phyloP scores from a whole-genome alignment of 2,113 vertebrate species.

The Gila orcuttii region DNA sequence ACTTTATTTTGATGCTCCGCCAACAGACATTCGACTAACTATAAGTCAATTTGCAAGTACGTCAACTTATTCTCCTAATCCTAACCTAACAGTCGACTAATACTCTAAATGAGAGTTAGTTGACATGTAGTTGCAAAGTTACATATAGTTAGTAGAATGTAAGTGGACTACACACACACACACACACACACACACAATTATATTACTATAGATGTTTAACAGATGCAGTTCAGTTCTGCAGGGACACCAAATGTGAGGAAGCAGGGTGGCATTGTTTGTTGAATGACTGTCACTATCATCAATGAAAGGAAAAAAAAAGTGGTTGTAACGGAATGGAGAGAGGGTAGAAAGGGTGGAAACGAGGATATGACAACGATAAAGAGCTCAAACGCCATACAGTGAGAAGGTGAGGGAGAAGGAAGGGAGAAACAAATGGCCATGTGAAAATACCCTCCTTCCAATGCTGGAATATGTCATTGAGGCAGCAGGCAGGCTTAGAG shows the following conservation, averaged over 20 bases:
- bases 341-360: background rate
- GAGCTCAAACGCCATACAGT: background rate
- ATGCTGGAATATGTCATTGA: slow-evolving; percentile 21
- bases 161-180: too few species aligned
- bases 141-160: too few species aligned
- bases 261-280: background rate
- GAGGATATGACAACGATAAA: background rate
- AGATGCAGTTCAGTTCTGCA: background rate
- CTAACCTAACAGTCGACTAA: too few species aligned
- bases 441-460: background rate
- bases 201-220: background rate
- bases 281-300: slow-evolving; percentile 22
- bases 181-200: background rate
- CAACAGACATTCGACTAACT: too few species aligned
- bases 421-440: background rate
- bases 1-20: too few species aligned
- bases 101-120: too few species aligned
- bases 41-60: too few species aligned
- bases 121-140: too few species aligned
- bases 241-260: background rate
- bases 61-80: too few species aligned
- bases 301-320: slow-evolving; percentile 2
- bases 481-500: slow-evolving; percentile 50
- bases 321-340: slow-evolving; percentile 15
- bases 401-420: background rate